A percentile compares a stretch with the other conserved stretches of the same genome.
phyloP scores from a whole-genome alignment of 1,140 invertebrate genomes.

The Diachasmimorpha longicaudata region DNA sequence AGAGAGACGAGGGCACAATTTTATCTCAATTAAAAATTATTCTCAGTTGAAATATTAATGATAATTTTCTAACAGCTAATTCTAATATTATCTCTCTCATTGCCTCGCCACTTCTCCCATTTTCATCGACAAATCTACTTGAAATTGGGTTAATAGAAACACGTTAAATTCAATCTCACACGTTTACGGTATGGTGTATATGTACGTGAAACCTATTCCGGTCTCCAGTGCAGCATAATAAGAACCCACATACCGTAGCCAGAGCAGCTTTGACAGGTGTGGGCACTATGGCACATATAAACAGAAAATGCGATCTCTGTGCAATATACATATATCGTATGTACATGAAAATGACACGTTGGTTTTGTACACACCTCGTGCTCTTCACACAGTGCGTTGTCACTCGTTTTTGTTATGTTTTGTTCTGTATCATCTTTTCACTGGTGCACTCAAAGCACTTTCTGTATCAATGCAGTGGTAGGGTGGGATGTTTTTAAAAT shows the following conservation, averaged over 20 bases:
- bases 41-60: too few relatives aligned
- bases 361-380: not conserved
- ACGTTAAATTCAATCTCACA: not conserved
- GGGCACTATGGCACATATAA: constrained; percentile 1
- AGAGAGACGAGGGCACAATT: too few relatives aligned
- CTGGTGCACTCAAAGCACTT: not conserved
- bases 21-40: too few relatives aligned
- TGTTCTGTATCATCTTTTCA: not conserved
- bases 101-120: too few relatives aligned
- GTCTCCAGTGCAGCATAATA: constrained; percentile 10
- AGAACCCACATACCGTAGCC: constrained; percentile 19
- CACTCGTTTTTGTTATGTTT: not conserved
- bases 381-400: not conserved
- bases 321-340: not conserved
- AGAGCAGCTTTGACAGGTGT: constrained; percentile 20
- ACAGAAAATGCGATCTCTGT: not conserved
- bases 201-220: not conserved
- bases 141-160: not conserved
- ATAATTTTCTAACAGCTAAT: too few relatives aligned
- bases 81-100: too few relatives aligned
- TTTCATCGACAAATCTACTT: not conserved
- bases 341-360: not conserved
- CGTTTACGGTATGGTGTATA: not conserved
- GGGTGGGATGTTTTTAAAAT: not conserved
- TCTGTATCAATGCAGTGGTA: not conserved